Evolutionary conservation across 2,113 vertebrate species (phyloP).

Genomic region (Ginglymostoma cirratum): DNA sequence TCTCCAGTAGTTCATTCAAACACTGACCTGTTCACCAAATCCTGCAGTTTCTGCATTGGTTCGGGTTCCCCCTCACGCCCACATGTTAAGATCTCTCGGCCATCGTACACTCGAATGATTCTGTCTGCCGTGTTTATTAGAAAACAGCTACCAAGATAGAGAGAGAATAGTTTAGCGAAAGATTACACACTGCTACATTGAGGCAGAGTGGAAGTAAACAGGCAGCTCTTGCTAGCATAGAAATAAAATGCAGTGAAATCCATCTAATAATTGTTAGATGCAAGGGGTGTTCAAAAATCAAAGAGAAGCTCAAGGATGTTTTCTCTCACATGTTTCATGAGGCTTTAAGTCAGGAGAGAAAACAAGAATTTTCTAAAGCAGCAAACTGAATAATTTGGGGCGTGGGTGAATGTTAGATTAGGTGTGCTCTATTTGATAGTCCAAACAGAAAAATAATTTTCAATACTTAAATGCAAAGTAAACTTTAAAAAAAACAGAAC

Average conservation of each 20-base stretch:
- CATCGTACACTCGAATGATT: conserved; percentile 92
- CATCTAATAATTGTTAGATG: background rate
- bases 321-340: background rate
- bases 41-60: conserved; percentile 96
- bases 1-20: background rate
- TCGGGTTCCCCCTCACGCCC: conserved; percentile 91
- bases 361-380: background rate
- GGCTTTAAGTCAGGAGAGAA: background rate
- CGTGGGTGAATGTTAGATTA: background rate
- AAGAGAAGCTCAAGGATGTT: background rate
- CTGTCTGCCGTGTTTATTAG: conserved; percentile 95
- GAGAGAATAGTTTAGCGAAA: background rate
- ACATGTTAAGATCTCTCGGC: conserved; percentile 93
- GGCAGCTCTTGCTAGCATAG: background rate
- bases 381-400: background rate
- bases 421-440: background rate
- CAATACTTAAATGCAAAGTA: background rate
- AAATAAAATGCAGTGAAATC: background rate
- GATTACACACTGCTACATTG: no score
- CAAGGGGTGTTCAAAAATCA: background rate
- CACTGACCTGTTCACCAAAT: conserved; percentile 87
- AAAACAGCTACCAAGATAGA: conserved; percentile 71
- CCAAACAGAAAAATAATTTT: background rate
- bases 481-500: background rate
- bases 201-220: background rate